These are phyloP conservation scores for Oryzias celebensis DNA, from an alignment of 2,113 vertebrate species.

Conservation along the genomic window DNA sequence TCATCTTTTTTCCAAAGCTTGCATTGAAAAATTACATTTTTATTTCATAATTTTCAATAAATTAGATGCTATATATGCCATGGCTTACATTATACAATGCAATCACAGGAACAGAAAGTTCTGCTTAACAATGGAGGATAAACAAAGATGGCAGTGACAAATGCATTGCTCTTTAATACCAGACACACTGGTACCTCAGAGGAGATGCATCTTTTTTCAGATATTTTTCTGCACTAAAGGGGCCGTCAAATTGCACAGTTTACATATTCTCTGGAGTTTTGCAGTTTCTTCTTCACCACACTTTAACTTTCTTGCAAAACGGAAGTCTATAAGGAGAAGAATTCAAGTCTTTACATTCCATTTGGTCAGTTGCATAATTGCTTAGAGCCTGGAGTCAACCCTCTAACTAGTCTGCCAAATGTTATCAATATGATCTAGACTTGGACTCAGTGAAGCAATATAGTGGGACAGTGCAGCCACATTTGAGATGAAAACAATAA, in stretches of 20 bases:
- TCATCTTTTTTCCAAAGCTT: no score
- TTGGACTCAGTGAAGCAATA: conserved; percentile 46
- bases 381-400: conserved; percentile 59
- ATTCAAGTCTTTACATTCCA: conserved; percentile 45
- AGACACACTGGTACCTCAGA: not conserved
- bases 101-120: conserved; percentile 2
- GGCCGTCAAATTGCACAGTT: conserved; percentile 13
- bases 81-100: not conserved
- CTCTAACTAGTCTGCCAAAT: conserved; percentile 72
- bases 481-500: not conserved
- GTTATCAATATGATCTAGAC: conserved; percentile 72
- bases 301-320: conserved; percentile 26
- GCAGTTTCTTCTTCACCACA: conserved; percentile 24
- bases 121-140: not conserved
- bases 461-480: conserved; percentile 22
- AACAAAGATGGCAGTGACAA: conserved; percentile 13
- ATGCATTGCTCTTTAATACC: conserved; percentile 10
- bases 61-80: not conserved
- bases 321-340: conserved; percentile 28
- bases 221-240: conserved; percentile 13
- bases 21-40: no score
- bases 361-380: conserved; percentile 71
- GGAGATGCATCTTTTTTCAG: conserved; percentile 4
- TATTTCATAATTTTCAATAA: not conserved
- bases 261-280: conserved; percentile 11